Conservation (phyloP, 2,888 invertebrate species). For the Drosophila nr. fundita region DNA sequence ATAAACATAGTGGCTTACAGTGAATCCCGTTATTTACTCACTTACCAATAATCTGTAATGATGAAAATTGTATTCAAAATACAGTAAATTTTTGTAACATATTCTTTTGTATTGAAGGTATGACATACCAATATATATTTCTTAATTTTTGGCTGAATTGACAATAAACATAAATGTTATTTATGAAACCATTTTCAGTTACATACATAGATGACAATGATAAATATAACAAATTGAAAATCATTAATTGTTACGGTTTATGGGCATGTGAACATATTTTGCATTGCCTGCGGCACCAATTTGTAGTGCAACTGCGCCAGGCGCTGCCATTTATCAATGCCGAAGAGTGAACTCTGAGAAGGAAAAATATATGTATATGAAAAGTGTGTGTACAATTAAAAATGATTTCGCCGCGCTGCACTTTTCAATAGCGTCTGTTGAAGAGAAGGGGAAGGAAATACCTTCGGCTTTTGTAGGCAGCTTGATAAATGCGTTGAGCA, state of each 20-base stretch:
- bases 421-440: conserved; percentile 4
- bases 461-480: conserved; percentile 7
- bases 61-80: background rate
- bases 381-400: conserved; percentile 54
- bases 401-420: conserved; percentile 37
- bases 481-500: conserved; percentile 29
- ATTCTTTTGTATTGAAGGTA: background rate
- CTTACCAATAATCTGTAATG: background rate
- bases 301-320: conserved; percentile 11
- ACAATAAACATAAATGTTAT: background rate
- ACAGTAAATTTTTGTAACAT: background rate
- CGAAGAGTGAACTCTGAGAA: background rate
- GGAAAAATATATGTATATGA: conserved; percentile 13
- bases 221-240: conserved; percentile 4
- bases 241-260: conserved; percentile 7
- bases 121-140: background rate
- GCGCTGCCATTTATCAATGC: conserved; percentile 25
- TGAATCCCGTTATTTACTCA: background rate
- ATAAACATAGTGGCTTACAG: background rate
- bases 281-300: conserved; percentile 15
- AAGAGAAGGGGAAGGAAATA: background rate
- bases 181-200: background rate
- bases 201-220: too few species aligned
- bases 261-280: conserved; percentile 9
- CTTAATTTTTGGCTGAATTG: background rate